Evolutionary conservation across 2,113 vertebrate genomes (phyloP).

Genomic region (Anguilla rostrata): DNA sequence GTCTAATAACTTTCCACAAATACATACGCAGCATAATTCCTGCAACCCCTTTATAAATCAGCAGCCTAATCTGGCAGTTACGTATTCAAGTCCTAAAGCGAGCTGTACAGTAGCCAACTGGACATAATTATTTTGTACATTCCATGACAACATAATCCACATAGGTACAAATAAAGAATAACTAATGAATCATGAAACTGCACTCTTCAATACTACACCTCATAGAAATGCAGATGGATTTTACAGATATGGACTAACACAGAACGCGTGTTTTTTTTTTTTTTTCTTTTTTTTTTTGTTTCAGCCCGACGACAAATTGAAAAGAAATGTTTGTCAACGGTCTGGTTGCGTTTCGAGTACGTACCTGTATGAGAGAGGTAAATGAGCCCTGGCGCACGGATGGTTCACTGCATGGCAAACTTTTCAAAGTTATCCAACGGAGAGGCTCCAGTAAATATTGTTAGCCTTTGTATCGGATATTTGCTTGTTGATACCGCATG

Average conservation of each 20-base stretch:
- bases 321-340: not conserved
- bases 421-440: not conserved
- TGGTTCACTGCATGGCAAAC: not conserved
- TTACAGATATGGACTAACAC: not conserved
- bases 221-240: not conserved
- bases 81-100: not conserved
- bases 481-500: not conserved
- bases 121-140: not conserved
- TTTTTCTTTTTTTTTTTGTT: no score
- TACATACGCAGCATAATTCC: not conserved
- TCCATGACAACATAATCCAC: not conserved
- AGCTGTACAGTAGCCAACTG: not conserved
- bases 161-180: not conserved
- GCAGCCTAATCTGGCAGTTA: not conserved
- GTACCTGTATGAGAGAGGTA: not conserved
- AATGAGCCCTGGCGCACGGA: not conserved
- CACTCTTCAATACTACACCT: not conserved
- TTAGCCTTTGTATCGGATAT: not conserved
- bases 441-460: not conserved
- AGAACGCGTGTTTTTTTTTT: not conserved
- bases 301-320: not conserved
- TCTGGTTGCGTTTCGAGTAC: not conserved
- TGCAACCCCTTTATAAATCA: not conserved
- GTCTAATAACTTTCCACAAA: not conserved
- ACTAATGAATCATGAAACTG: not conserved